Conservation (phyloP, 2,113 vertebrate genomes). For the Chloebia gouldiae region DNA sequence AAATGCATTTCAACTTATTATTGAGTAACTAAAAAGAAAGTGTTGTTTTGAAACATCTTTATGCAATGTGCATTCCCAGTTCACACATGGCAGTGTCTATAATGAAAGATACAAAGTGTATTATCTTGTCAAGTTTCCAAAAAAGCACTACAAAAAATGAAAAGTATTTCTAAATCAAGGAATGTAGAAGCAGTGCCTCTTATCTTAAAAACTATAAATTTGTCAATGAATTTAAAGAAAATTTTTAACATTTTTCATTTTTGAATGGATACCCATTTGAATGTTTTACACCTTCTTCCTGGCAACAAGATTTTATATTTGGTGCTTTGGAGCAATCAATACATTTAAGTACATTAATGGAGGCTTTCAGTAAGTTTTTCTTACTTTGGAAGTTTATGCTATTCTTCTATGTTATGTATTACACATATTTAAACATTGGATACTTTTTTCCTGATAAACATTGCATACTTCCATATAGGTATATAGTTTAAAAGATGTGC, state of each 20-base stretch:
- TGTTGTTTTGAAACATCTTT: background rate
- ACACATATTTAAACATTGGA: background rate
- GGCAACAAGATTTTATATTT: background rate
- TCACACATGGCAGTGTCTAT: background rate
- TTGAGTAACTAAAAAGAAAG: background rate
- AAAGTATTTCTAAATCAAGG: background rate
- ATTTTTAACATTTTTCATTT: background rate
- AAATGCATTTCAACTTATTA: background rate
- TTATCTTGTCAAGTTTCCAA: background rate
- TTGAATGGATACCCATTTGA: background rate
- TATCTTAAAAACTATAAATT: background rate
- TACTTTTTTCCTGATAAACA: background rate
- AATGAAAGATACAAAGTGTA: background rate
- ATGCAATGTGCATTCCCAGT: background rate
- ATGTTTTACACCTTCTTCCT: background rate
- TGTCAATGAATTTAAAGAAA: background rate
- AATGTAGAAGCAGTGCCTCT: background rate
- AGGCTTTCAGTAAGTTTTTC: background rate
- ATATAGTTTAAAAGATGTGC: background rate
- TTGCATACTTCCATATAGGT: background rate
- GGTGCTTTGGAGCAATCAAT: background rate
- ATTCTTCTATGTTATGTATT: background rate
- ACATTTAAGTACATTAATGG: background rate
- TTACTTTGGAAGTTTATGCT: background rate
- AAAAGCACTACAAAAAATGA: background rate